A percentile compares a stretch with the other conserved stretches of the same genome.
These are phyloP conservation scores for Ophioderma brevispina DNA, from an alignment of 35 echinoderm and acorn worm genomes.

Conservation along the genomic window DNA sequence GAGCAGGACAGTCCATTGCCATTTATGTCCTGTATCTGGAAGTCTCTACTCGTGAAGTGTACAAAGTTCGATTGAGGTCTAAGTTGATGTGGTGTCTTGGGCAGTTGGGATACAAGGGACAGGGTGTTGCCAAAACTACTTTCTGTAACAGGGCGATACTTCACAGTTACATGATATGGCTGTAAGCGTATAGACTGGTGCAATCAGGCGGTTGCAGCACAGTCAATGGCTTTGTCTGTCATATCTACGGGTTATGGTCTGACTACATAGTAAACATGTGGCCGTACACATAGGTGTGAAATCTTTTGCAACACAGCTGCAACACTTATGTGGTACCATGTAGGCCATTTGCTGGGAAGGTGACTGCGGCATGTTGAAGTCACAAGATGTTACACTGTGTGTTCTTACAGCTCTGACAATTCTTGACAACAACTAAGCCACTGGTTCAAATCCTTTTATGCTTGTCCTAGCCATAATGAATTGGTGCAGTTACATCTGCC, in stretches of 20 bases:
- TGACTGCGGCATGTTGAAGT: too few species aligned
- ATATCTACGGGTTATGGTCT: constrained; percentile 67
- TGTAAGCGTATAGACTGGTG: constrained; percentile 51
- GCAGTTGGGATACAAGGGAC: constrained; percentile 37
- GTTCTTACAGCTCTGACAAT: too few species aligned
- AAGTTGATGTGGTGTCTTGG: neutral
- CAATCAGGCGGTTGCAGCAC: constrained; percentile 33
- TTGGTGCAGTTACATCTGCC: too few species aligned
- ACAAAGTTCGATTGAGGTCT: neutral
- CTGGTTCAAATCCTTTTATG: too few species aligned
- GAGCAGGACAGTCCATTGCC: constrained; percentile 15
- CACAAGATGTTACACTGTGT: too few species aligned
- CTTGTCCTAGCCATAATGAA: too few species aligned
- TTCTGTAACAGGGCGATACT: constrained; percentile 43
- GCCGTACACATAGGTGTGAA: constrained; percentile 59
- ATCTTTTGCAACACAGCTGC: too few species aligned
- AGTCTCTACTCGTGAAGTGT: neutral
- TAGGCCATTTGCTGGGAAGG: too few species aligned
- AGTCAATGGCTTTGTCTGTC: constrained; percentile 21
- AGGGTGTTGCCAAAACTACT: constrained; percentile 15
- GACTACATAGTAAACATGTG: constrained; percentile 27
- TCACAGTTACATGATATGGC: constrained; percentile 30
- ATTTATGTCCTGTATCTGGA: neutral
- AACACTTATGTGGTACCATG: too few species aligned
- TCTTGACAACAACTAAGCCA: too few species aligned